These are phyloP conservation scores for Elegia similella DNA, from an alignment of 2,888 invertebrate species.

Conservation along the genomic window DNA sequence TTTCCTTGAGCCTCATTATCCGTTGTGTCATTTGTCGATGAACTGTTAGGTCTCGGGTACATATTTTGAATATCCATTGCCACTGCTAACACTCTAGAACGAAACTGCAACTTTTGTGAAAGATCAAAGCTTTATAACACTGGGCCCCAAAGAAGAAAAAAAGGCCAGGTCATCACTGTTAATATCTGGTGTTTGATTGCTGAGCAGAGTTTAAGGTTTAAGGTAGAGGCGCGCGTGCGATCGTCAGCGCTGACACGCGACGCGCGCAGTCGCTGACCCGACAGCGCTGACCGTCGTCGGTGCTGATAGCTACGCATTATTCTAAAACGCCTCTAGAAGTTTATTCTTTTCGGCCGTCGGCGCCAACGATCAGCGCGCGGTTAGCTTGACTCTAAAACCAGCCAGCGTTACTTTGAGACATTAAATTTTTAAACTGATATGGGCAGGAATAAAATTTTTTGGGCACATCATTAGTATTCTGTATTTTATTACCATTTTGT, in stretches of 20 bases:
- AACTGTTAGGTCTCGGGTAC: conserved; percentile 13
- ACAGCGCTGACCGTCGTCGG: conserved; percentile 27
- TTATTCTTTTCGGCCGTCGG: conserved; percentile 21
- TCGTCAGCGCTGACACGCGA: conserved; percentile 26
- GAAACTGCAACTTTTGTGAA: not conserved
- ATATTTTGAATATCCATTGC: conserved; percentile 13
- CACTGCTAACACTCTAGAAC: conserved; percentile 13
- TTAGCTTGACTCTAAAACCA: conserved; percentile 22
- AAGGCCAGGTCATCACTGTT: conserved; percentile 30
- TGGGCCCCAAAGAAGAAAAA: conserved; percentile 32
- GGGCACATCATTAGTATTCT: too few relatives aligned
- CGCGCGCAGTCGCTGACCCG: conserved; percentile 25
- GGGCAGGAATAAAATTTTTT: too few relatives aligned
- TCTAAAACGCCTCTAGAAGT: conserved; percentile 27
- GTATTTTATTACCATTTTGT: too few relatives aligned
- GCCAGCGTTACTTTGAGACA: too few relatives aligned
- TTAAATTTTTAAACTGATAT: too few relatives aligned
- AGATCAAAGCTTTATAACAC: not conserved
- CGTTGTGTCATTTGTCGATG: conserved; percentile 13
- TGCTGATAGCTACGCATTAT: conserved; percentile 27
- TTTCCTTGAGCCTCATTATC: conserved; percentile 11
- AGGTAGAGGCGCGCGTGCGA: conserved; percentile 27
- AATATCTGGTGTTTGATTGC: conserved; percentile 30
- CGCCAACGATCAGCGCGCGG: conserved; percentile 14
- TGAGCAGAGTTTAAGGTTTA: conserved; percentile 28